phyloP scores from a whole-genome alignment of 2,888 invertebrate species.

The Spilarctia lutea region DNA sequence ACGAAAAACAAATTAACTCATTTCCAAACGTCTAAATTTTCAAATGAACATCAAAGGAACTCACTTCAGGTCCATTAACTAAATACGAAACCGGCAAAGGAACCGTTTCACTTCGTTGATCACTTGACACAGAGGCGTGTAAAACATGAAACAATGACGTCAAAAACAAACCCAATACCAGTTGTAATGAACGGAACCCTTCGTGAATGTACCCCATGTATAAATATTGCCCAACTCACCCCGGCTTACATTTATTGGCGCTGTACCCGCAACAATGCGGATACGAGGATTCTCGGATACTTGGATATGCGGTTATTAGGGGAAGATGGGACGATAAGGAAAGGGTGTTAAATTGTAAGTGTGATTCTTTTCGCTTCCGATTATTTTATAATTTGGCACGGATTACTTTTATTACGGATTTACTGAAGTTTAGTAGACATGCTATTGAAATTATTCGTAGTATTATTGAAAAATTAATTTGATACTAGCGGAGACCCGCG shows the following conservation, averaged over 20 bases:
- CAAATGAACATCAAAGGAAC: neutral
- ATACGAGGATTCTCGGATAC: conserved; percentile 40
- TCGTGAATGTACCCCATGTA: conserved; percentile 14
- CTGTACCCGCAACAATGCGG: conserved; percentile 56
- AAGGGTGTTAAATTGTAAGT: conserved; percentile 51
- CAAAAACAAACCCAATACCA: conserved; percentile 61
- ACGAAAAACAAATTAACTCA: neutral
- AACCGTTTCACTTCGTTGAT: conserved; percentile 24
- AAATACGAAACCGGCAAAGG: conserved; percentile 31
- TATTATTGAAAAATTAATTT: neutral
- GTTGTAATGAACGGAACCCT: conserved; percentile 59
- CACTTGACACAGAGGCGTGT: conserved; percentile 26
- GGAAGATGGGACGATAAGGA: conserved; percentile 49
- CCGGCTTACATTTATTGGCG: conserved; percentile 55
- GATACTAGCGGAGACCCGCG: too few species aligned
- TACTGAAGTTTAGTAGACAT: conserved; percentile 20
- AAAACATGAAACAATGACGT: conserved; percentile 46
- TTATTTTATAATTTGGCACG: conserved; percentile 34
- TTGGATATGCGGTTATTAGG: conserved; percentile 52
- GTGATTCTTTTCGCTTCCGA: conserved; percentile 49
- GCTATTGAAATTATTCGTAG: neutral
- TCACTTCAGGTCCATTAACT: conserved; percentile 19
- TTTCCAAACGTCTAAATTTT: neutral
- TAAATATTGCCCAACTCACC: conserved; percentile 38
- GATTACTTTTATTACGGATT: too few species aligned